These are phyloP conservation scores for Diploscapter pachys DNA, from an alignment of 1,140 invertebrate genomes.

Conservation along the genomic window DNA sequence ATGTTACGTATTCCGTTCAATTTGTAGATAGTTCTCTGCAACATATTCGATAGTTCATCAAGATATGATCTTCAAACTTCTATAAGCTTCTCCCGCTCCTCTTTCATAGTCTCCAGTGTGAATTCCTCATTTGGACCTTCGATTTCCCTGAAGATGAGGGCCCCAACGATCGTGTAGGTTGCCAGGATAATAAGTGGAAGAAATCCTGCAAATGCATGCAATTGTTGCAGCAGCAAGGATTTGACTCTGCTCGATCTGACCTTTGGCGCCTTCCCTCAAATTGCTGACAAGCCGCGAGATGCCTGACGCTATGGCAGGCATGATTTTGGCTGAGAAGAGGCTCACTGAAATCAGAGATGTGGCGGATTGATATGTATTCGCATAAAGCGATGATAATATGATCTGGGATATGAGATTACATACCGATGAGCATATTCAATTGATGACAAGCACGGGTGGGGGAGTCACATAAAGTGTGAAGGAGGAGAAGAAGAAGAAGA, in stretches of 20 bases:
- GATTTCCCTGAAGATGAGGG: slow-evolving; percentile 20
- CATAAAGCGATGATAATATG: background rate
- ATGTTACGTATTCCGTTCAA: slow-evolving; percentile 21
- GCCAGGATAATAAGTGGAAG: slow-evolving; percentile 22
- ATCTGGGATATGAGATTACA: background rate
- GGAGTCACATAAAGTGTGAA: slow-evolving; percentile 1
- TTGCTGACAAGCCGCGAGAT: background rate
- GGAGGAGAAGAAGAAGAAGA: slow-evolving; percentile 7
- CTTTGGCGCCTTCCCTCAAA: slow-evolving; percentile 4
- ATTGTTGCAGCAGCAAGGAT: background rate
- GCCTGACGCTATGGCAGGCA: slow-evolving; percentile 10
- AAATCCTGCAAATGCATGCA: slow-evolving; percentile 18
- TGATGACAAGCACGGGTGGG: background rate
- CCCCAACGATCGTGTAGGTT: slow-evolving; percentile 24
- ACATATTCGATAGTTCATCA: background rate
- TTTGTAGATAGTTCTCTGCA: slow-evolving; percentile 22
- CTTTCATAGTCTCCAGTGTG: slow-evolving; percentile 15
- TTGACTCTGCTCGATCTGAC: background rate
- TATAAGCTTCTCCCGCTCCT: slow-evolving; percentile 19
- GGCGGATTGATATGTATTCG: background rate
- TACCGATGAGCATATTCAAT: background rate
- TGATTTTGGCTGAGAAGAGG: background rate
- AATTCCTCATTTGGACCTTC: slow-evolving; percentile 20
- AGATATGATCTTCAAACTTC: background rate
- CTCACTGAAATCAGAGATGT: too few species aligned